Base-by-base conservation (phyloP, 1,140 invertebrate genomes). In the Cydia splendana region DNA sequence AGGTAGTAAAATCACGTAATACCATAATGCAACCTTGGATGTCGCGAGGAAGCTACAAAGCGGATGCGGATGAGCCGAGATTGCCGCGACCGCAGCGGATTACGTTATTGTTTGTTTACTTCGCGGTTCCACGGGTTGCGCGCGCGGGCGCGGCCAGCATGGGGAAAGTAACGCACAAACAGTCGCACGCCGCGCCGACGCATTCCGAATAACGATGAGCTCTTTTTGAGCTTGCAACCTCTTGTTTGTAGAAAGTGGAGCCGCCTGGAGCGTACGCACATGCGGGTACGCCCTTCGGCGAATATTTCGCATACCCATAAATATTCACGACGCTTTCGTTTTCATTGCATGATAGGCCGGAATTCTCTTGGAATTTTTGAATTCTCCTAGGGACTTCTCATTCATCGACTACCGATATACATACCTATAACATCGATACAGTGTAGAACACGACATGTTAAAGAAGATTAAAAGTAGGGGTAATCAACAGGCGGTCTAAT, bases 221-320 rank as follows among this genome's bases (percentile, higher is more conserved):
- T 89, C 91, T 90, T 87, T 83, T 86, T 77, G 78, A 79, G 42
- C 75, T 76, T 79, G 78, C 62, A 73, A 79, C 67, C 76, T 77
- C 81, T 62, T 84, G 88, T 87, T 83, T 82, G 87, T 91, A 91
- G 91, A 93, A 93, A 92, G 91, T 83, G 85, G 34, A 45, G 86
- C 78, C 71, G 86, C 78, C 71, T 82, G 82, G 42, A 75, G 74
- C 20, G 57, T 62, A 76, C 75, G 78, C 67, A 77, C 81, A 90
- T 90, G 85, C 89, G 88, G 91, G 91, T 86, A 89, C 86, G 89
- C 91, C 91, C 91, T 93, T 91, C 83, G 87, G 87, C 84, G 85
- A 88, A 91, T 88, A 91, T 89, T 91, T 89, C 86, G 87, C 85
- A 83, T 80, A 78, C 84, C 81, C 84, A 88, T 91, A 89, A 91